Evolutionary conservation across 2,888 invertebrate genomes (phyloP).

Genomic region (Acleris cristana): DNA sequence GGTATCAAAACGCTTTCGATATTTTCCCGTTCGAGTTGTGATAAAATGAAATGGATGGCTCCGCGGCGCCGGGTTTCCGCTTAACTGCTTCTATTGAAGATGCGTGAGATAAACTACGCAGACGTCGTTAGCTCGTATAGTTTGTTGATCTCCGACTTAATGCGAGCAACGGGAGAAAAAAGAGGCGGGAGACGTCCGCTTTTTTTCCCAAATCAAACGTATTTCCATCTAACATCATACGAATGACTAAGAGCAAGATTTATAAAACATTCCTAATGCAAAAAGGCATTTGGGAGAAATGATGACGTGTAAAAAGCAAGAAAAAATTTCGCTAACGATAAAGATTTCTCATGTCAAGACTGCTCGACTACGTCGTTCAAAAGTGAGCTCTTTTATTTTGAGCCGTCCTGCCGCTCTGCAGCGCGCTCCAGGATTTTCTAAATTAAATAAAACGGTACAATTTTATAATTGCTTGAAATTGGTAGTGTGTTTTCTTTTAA

Average conservation of each 20-base stretch:
- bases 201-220: conserved; percentile 12
- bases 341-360: conserved; percentile 14
- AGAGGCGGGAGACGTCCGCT: conserved; percentile 6
- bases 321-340: not conserved
- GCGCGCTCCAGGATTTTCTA: conserved; percentile 5
- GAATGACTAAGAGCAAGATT: conserved; percentile 13
- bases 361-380: conserved; percentile 16
- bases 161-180: conserved; percentile 23
- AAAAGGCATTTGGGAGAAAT: not conserved
- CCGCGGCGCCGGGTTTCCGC: conserved; percentile 21
- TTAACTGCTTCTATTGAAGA: conserved; percentile 28
- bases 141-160: conserved; percentile 32
- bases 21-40: conserved; percentile 23
- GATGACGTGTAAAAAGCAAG: too few species aligned
- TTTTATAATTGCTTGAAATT: conserved; percentile 21
- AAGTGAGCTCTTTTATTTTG: conserved; percentile 25
- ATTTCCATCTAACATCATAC: conserved; percentile 12
- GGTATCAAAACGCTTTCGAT: conserved; percentile 27
- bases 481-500: not conserved
- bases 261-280: conserved; percentile 2
- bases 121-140: conserved; percentile 33
- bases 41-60: conserved; percentile 26
- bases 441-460: conserved; percentile 23
- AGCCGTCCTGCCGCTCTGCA: conserved; percentile 4
- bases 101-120: conserved; percentile 28